phyloP scores from a whole-genome alignment of 1,140 invertebrate species.

The Hyles euphorbiae region DNA sequence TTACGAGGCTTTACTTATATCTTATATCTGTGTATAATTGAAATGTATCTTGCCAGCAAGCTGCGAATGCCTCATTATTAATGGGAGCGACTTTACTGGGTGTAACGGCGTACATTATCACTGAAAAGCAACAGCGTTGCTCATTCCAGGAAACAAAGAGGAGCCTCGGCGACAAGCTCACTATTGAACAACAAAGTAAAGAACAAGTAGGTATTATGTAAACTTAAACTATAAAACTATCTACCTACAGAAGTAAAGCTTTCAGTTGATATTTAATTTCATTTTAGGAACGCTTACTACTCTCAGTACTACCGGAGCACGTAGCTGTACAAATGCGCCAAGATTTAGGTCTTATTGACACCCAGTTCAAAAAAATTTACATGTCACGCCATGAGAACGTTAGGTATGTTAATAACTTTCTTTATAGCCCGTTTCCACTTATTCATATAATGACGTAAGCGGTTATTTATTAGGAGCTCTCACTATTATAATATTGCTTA shows the following conservation, averaged over 20 bases:
- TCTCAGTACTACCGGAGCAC: conserved; percentile 95
- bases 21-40: not conserved
- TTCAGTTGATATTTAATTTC: not conserved
- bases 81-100: conserved; percentile 84
- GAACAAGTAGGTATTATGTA: conserved; percentile 82
- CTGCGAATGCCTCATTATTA: conserved; percentile 83
- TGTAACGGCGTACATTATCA: conserved; percentile 85
- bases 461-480: not conserved
- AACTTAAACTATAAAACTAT: not conserved
- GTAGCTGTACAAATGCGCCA: conserved; percentile 96
- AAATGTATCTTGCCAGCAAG: conserved; percentile 74
- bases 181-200: conserved; percentile 94
- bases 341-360: conserved; percentile 90
- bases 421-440: conserved; percentile 1
- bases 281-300: conserved; percentile 87
- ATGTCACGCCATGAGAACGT: conserved; percentile 98
- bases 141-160: conserved; percentile 94
- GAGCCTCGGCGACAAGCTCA: conserved; percentile 92
- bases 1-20: too few relatives aligned
- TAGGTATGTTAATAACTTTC: conserved; percentile 78
- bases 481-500: conserved; percentile 19
- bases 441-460: conserved; percentile 1
- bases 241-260: not conserved
- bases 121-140: conserved; percentile 89
- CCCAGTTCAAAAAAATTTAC: conserved; percentile 98